Base-by-base conservation (phyloP, 2,113 vertebrate species). In the Aptenodytes forsteri region DNA sequence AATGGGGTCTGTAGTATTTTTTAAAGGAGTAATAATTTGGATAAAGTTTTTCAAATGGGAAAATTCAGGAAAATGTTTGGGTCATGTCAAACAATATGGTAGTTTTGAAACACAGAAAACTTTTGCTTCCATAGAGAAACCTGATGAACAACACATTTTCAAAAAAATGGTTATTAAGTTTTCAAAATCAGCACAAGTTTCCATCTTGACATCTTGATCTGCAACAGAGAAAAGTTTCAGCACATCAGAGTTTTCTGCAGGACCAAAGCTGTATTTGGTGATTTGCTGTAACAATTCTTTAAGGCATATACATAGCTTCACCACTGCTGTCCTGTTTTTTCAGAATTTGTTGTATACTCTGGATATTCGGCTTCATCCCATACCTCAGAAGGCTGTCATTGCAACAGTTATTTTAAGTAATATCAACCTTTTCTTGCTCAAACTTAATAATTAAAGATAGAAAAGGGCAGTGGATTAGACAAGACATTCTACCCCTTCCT, bases 141-240 rank as follows among this genome's bases (percentile, higher is more conserved):
- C 18, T 44, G 46, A 16, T 0, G 0, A 30, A 40, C 13, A 49
- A 4, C 36, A 18, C 1, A 1, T 19, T 87, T 40, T 32, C 12
- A 30, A 47, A 52, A 42, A 46, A 19, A 1, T 19, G 4, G 6
- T 36, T 34, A 27, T 17, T 13, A 27, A 46, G 7, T 44, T 58
- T 91, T 66, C 50, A 40, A 42, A 69, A 58, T 26, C 66, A 69
- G 59, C 40, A 58, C 47, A 91, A 65, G 14, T 62, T 78, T 77
- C 32, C 16, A 36, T 7, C 38, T 34, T 78, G 30, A 49, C 9
- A 16, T 46, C 6, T 61, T 56, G 11, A 62, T 42, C 15, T 61
- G 16, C 10, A 5, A 25, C 2, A 56, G 25, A 32, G 78, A 46
- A 36, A 55, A 59, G 46, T 58, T 78, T 64, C 56, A 85, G 23